Percentiles rank a stretch among this genome's conserved stretches.
Conservation (phyloP, 2,113 vertebrate genomes). For the Hystrix cristata region DNA sequence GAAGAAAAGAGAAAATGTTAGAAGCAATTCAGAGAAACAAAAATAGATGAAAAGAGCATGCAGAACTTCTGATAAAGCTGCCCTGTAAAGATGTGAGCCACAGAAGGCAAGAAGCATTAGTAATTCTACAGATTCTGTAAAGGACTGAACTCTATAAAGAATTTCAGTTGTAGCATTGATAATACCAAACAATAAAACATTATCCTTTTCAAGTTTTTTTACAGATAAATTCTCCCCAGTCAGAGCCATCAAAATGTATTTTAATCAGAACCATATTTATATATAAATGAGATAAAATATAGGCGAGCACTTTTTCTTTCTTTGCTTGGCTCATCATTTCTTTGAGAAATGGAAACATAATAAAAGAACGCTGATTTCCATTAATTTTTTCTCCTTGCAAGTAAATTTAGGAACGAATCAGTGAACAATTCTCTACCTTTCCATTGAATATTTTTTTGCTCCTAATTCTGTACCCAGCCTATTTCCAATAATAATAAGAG, state of each 20-base stretch:
- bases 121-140: background rate
- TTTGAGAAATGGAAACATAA: constrained; percentile 67
- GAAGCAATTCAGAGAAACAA: background rate
- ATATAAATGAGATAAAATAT: constrained; percentile 73
- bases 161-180: constrained; percentile 56
- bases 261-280: constrained; percentile 75
- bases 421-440: constrained; percentile 66
- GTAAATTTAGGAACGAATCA: constrained; percentile 47
- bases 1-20: constrained; percentile 65
- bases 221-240: constrained; percentile 62
- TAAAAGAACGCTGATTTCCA: constrained; percentile 72
- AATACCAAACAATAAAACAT: constrained; percentile 67
- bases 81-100: background rate
- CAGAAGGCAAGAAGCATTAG: background rate
- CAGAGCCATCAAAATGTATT: constrained; percentile 70
- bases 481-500: constrained; percentile 72
- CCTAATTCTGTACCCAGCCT: constrained; percentile 53
- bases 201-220: constrained; percentile 62
- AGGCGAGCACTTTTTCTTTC: constrained; percentile 38
- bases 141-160: background rate
- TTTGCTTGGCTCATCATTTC: constrained; percentile 57
- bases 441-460: background rate
- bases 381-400: constrained; percentile 65
- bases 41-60: constrained; percentile 15
- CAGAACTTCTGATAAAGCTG: background rate